These are phyloP conservation scores for Microctenopoma steveboyesi DNA, from an alignment of 2,797 vertebrate species.

Conservation along the genomic window DNA sequence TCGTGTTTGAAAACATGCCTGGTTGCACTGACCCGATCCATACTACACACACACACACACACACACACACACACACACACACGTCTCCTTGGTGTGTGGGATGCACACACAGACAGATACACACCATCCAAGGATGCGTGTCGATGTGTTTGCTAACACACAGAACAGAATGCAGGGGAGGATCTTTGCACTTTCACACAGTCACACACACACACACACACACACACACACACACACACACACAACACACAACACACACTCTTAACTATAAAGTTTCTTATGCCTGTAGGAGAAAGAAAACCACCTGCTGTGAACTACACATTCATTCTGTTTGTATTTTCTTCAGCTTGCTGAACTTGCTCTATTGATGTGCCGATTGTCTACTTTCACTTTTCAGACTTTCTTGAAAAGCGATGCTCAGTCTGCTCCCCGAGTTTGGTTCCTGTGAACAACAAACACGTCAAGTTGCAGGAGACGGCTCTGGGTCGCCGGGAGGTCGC, in stretches of 20 bases:
- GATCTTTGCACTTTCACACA: slow-evolving; percentile 23
- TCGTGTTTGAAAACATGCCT: slow-evolving; percentile 70
- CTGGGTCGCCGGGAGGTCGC: background rate
- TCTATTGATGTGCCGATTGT: slow-evolving; percentile 73
- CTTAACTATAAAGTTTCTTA: slow-evolving; percentile 67
- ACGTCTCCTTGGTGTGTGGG: slow-evolving; percentile 34
- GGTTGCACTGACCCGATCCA: slow-evolving; percentile 69
- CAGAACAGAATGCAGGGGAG: slow-evolving; percentile 45
- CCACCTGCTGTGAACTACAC: slow-evolving; percentile 78
- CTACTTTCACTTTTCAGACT: slow-evolving; percentile 66
- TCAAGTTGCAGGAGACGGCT: background rate
- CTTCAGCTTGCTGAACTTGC: slow-evolving; percentile 65
- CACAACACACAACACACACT: slow-evolving; percentile 18
- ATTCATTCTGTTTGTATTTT: slow-evolving; percentile 68
- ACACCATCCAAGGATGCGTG: slow-evolving; percentile 58
- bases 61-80: slow-evolving; percentile 30
- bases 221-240: slow-evolving; percentile 28
- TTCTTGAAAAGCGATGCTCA: slow-evolving; percentile 59
- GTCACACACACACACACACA: slow-evolving; percentile 41
- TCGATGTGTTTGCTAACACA: slow-evolving; percentile 57
- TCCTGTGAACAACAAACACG: slow-evolving; percentile 27
- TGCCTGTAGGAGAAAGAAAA: slow-evolving; percentile 73
- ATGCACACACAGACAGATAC: slow-evolving; percentile 33
- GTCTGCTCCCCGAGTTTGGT: slow-evolving; percentile 33
- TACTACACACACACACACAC: slow-evolving; percentile 55